phyloP scores from a whole-genome alignment of 2,888 invertebrate species.

The Aromia moschata region DNA sequence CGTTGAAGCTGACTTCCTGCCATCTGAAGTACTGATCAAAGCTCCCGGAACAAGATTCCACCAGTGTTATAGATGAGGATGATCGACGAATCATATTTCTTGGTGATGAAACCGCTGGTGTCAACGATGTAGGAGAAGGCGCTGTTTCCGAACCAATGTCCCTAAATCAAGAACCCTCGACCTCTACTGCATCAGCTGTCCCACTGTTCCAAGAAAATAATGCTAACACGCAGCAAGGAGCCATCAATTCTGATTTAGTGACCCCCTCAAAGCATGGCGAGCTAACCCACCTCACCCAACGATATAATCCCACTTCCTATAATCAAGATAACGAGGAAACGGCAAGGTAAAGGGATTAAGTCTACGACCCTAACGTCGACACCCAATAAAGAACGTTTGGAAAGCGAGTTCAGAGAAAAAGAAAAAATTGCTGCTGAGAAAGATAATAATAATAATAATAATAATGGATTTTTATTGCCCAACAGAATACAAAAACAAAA shows the following conservation, averaged over 20 bases:
- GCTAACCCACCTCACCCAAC: not conserved
- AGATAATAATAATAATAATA: no score
- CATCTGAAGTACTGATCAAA: constrained; percentile 29
- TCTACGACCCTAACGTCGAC: constrained; percentile 14
- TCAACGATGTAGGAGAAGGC: not conserved
- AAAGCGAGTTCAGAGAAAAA: constrained; percentile 1
- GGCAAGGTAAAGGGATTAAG: constrained; percentile 9
- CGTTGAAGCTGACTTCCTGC: constrained; percentile 20
- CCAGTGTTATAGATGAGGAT: constrained; percentile 3
- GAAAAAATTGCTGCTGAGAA: not conserved
- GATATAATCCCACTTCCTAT: constrained; percentile 3
- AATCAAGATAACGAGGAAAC: constrained; percentile 11
- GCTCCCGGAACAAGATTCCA: constrained; percentile 19
- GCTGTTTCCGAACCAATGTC: constrained; percentile 19
- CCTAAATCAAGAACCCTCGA: not conserved
- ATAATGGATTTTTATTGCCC: no score
- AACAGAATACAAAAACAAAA: no score
- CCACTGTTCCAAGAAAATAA: not conserved
- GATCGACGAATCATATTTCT: constrained; percentile 4
- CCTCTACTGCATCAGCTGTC: not conserved
- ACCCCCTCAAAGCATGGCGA: not conserved
- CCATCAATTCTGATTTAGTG: constrained; percentile 2
- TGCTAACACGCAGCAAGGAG: not conserved
- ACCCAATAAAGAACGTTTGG: not conserved
- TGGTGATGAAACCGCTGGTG: constrained; percentile 5